Evolutionary conservation across 2,797 vertebrate species (phyloP).

Genomic region (Tenualosa ilisha): DNA sequence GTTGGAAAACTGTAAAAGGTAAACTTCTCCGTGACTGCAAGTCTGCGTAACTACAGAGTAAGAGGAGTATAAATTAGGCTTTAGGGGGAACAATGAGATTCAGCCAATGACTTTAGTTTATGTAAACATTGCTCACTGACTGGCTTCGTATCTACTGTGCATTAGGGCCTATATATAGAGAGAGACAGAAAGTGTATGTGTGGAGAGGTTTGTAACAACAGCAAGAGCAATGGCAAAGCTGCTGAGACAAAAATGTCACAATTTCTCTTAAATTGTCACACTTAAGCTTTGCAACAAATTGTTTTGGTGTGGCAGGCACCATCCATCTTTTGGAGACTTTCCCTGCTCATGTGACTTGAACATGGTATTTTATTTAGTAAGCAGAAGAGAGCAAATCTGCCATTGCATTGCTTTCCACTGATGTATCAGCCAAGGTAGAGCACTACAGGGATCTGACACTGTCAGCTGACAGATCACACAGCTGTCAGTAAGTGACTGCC

Average conservation of each 20-base stretch:
- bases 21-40: too few relatives aligned
- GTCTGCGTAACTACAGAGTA: too few relatives aligned
- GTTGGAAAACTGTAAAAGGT: too few relatives aligned
- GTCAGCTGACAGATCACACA: background rate
- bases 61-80: too few relatives aligned
- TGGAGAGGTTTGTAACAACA: background rate
- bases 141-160: too few relatives aligned
- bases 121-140: too few relatives aligned
- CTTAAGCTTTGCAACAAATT: background rate
- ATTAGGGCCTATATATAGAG: too few relatives aligned
- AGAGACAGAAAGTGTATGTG: background rate
- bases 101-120: too few relatives aligned
- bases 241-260: background rate
- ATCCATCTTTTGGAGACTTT: constrained; percentile 4
- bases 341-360: background rate
- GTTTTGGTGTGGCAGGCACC: background rate
- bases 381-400: background rate
- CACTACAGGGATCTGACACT: background rate
- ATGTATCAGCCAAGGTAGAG: background rate
- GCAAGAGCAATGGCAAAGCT: background rate
- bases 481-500: background rate
- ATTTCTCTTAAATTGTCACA: background rate
- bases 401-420: background rate
- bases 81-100: too few relatives aligned
- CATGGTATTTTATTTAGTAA: background rate